Evolutionary conservation across 1,140 invertebrate species (phyloP), one percentile per base, ranked within the genome.

Genomic region (Drosophila busckii): DNA sequence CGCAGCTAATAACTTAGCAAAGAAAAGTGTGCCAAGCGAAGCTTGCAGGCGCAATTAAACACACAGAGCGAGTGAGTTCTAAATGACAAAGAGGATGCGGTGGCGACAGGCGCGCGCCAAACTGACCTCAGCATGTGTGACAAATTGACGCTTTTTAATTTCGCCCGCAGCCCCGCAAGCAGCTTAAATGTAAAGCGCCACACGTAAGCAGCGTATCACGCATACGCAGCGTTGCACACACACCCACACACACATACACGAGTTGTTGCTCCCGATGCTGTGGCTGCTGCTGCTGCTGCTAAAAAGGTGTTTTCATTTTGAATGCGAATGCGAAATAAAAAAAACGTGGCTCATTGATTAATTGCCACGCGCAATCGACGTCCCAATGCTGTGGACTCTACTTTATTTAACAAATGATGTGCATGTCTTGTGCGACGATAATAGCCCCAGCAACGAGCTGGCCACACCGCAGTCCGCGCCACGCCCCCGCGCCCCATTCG

Each of bases 81-180:
- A 66, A 62, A 56, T 76, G 66, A 76, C 70, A 61, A 28, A 4
- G 45, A 28, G n/a, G 26, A 50, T 32, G 46, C 32, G 29, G n/a
- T 13, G 9, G 19, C 9, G 5, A 16, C 7, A 5, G 38, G 16
- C 15, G 32, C 10, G 26, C 45, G 41, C n/a, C 16, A 28, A 28
- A 45, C 44, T 65, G 64, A 45, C 31, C 42, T 70, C 73, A 56
- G 45, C 73, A 73, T 64, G 69, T 82, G 73, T 80, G 73, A 80
- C 75, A 80, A 80, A 80, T 80, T 80, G 75, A 80, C 73, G 75
- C 73, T 80, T 80, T 80, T 80, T 80, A 82, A 80, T 80, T 80
- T 82, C 35, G 73, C 64, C 45, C 42, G 68, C 63, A 69, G 49
- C 50, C 5, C 22, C 40, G 17, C 19, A 19, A 75, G 59, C 68